These are phyloP conservation scores for Drosophila ezoana DNA, from an alignment of 2,888 invertebrate genomes.

Conservation along the genomic window DNA sequence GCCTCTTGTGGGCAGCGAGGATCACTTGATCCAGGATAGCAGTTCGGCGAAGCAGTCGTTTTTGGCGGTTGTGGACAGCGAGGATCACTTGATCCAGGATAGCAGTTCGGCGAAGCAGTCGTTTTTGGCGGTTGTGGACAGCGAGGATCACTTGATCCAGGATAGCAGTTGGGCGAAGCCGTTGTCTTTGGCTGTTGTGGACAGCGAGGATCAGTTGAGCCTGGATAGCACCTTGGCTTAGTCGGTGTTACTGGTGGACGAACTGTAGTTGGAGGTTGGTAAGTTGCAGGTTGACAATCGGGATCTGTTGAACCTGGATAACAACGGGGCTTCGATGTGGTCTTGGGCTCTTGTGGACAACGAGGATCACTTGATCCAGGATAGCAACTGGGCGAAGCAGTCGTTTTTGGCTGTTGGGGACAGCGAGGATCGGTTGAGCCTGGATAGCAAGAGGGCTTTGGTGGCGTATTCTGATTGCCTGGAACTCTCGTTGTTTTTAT, in stretches of 20 bases:
- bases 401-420: conserved; percentile 21
- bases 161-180: conserved; percentile 9
- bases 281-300: conserved; percentile 4
- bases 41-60: conserved; percentile 11
- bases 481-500: conserved; percentile 28
- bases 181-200: conserved; percentile 61
- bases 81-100: conserved; percentile 52
- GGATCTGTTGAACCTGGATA: conserved; percentile 15
- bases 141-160: conserved; percentile 80
- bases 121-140: conserved; percentile 23
- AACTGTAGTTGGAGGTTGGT: neutral
- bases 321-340: conserved; percentile 3
- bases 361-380: conserved; percentile 82
- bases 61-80: conserved; percentile 35
- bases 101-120: conserved; percentile 36
- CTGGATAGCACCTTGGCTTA: conserved; percentile 80
- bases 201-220: conserved; percentile 82
- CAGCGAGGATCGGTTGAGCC: conserved; percentile 37
- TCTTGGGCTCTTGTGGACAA: conserved; percentile 62
- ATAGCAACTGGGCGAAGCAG: conserved; percentile 44
- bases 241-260: neutral
- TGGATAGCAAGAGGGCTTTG: conserved; percentile 24
- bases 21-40: conserved; percentile 25
- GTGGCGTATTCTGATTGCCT: conserved; percentile 18
- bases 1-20: conserved; percentile 13